Conservation (phyloP, 2,797 vertebrate species). For the Tangara arthus region DNA sequence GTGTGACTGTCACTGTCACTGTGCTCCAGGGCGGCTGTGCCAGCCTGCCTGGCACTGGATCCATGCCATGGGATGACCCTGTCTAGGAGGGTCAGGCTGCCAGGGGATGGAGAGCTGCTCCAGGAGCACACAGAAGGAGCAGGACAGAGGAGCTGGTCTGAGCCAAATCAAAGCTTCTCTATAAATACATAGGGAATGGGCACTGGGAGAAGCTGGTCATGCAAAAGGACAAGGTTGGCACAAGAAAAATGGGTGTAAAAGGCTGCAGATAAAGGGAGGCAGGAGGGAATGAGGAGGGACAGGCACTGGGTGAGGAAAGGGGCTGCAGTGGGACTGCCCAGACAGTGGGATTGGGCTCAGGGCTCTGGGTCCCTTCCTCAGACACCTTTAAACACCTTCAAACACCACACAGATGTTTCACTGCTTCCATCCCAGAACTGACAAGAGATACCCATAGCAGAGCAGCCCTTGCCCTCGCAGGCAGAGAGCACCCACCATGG, state of each 20-base stretch:
- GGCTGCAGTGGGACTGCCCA: accelerated
- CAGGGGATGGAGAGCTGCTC: not conserved
- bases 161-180: not conserved
- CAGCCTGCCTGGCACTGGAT: not conserved
- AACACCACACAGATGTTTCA: not conserved
- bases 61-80: accelerated
- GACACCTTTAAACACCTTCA: not conserved
- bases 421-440: accelerated
- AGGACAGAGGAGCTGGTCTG: not conserved
- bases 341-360: accelerated
- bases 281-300: not conserved
- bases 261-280: not conserved
- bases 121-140: not conserved
- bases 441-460: not conserved
- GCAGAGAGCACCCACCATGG: accelerated
- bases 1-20: not conserved
- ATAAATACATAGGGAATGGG: not conserved
- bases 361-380: not conserved
- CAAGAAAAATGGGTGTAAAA: not conserved
- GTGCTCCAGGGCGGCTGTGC: not conserved
- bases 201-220: not conserved
- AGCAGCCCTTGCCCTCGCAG: not conserved
- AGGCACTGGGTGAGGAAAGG: not conserved
- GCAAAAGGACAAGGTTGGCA: not conserved
- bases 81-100: not conserved